phyloP scores from a whole-genome alignment of 2,888 invertebrate species.

The Mythimna lalbum region DNA sequence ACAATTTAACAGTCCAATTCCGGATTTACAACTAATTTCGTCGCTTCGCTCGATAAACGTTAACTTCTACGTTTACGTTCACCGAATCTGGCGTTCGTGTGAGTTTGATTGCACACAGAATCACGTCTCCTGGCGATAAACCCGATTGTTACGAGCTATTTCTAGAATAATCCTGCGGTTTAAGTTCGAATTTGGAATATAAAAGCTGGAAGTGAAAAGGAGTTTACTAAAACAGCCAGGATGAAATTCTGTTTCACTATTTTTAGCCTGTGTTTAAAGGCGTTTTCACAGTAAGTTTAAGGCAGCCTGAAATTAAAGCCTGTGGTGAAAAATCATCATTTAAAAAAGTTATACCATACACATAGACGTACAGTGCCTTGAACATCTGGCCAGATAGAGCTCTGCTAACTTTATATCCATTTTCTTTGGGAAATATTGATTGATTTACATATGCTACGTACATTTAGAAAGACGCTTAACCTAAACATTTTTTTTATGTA shows the following conservation, averaged over 20 bases:
- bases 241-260: background rate
- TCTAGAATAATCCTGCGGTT: conserved; percentile 63
- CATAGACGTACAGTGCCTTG: too few relatives aligned
- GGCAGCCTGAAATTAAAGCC: background rate
- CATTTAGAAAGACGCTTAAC: too few relatives aligned
- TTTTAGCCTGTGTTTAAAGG: background rate
- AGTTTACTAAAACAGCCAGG: background rate
- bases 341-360: too few relatives aligned
- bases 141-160: conserved; percentile 72
- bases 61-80: conserved; percentile 71
- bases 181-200: conserved; percentile 46
- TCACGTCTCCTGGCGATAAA: conserved; percentile 71
- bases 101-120: conserved; percentile 71
- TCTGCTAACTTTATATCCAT: too few relatives aligned
- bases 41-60: conserved; percentile 73
- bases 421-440: too few relatives aligned
- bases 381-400: too few relatives aligned
- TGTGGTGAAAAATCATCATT: too few relatives aligned
- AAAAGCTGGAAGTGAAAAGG: conserved; percentile 15
- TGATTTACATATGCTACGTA: too few relatives aligned
- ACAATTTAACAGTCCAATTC: conserved; percentile 63
- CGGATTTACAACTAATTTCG: conserved; percentile 74
- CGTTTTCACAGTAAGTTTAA: background rate
- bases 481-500: too few relatives aligned
- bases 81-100: conserved; percentile 54